A percentile compares a stretch with the other conserved stretches of the same genome.
Conservation (phyloP, 2,113 vertebrate genomes). For the Pavo muticus region DNA sequence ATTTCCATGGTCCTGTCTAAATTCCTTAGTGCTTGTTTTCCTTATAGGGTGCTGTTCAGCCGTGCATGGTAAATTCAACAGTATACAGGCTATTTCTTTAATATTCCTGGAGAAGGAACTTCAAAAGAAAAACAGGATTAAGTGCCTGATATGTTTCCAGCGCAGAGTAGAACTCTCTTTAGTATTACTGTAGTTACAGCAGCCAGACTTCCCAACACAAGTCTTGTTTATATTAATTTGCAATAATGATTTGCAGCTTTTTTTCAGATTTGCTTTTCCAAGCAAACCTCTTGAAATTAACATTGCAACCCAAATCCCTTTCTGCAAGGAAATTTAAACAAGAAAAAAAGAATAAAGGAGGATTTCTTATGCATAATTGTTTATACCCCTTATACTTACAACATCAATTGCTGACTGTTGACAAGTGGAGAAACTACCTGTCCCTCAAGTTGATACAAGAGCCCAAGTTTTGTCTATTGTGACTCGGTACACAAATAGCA, state of each 20-base stretch:
- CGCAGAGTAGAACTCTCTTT: not conserved
- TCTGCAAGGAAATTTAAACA: conserved; percentile 53
- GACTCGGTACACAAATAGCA: conserved; percentile 33
- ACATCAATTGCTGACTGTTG: not conserved
- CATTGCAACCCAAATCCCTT: conserved; percentile 32
- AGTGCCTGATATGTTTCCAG: not conserved
- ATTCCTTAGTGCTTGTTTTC: conserved; percentile 45
- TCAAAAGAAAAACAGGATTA: conserved; percentile 52
- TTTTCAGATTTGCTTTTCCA: conserved; percentile 23
- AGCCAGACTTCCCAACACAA: conserved; percentile 22
- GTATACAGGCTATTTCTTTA: conserved; percentile 62
- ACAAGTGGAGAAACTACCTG: conserved; percentile 25
- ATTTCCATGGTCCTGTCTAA: not conserved
- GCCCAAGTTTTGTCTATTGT: not conserved
- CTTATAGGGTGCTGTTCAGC: not conserved
- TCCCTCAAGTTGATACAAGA: conserved; percentile 19
- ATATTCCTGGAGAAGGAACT: conserved; percentile 58
- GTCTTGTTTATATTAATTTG: conserved; percentile 6
- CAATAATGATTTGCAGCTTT: conserved; percentile 10
- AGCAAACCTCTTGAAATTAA: conserved; percentile 39
- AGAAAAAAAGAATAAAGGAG: not conserved
- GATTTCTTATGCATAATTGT: not conserved
- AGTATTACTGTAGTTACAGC: conserved; percentile 32
- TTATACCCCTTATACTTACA: conserved; percentile 32
- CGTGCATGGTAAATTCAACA: not conserved